phyloP scores from a whole-genome alignment of 1,140 invertebrate genomes.

The Aleiodes sp. region DNA sequence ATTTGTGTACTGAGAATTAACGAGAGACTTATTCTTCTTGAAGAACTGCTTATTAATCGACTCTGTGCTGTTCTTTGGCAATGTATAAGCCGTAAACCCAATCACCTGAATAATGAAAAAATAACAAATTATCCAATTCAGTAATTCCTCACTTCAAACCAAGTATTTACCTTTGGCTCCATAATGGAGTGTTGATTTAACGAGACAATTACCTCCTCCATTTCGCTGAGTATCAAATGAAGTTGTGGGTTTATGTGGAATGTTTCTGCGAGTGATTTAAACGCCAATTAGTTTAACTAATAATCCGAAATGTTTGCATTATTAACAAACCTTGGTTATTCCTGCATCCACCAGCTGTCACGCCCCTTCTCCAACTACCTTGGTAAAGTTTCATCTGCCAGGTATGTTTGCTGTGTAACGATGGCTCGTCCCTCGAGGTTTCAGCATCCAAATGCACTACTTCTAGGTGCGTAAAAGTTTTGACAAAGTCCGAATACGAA shows the following conservation, averaged over 20 bases:
- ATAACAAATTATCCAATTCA: not conserved
- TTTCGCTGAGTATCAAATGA: conserved; percentile 81
- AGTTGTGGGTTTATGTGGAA: conserved; percentile 95
- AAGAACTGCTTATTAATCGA: conserved; percentile 81
- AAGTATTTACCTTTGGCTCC: conserved; percentile 79
- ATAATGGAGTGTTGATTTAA: conserved; percentile 91
- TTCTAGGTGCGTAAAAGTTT: conserved; percentile 85
- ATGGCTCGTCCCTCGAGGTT: conserved; percentile 84
- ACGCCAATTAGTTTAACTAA: not conserved
- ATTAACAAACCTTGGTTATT: conserved; percentile 79
- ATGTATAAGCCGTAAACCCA: conserved; percentile 89
- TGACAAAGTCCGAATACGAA: conserved; percentile 84
- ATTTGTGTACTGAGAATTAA: conserved; percentile 93
- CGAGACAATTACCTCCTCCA: conserved; percentile 87
- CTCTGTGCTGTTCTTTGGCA: conserved; percentile 76
- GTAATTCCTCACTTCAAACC: not conserved
- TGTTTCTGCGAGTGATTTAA: conserved; percentile 73
- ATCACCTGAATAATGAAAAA: conserved; percentile 72
- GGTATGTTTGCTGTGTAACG: conserved; percentile 78
- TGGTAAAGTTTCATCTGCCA: conserved; percentile 90
- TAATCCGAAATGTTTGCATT: not conserved
- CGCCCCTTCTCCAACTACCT: conserved; percentile 87
- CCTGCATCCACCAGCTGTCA: conserved; percentile 89
- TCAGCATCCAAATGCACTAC: conserved; percentile 88
- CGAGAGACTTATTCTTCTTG: conserved; percentile 86